Percentiles rank a stretch among this genome's conserved stretches.
Evolutionary conservation across 2,113 vertebrate species (phyloP).

Genomic region (Corythaixoides concolor): DNA sequence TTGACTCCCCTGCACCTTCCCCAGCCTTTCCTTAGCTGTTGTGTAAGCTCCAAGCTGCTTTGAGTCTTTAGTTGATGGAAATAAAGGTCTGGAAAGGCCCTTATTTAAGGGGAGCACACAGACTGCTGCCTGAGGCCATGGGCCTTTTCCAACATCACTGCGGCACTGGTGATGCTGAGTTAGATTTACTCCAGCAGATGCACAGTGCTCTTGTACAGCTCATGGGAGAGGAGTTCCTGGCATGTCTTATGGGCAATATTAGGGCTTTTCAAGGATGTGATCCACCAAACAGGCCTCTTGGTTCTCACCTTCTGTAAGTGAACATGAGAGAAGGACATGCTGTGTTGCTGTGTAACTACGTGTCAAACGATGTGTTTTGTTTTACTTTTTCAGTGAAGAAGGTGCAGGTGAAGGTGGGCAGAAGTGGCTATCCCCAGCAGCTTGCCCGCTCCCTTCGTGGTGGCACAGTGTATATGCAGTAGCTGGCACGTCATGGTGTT

Average conservation of each 20-base stretch:
- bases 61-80: not conserved
- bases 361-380: not conserved
- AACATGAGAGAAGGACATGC: not conserved
- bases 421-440: not conserved
- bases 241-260: accelerated
- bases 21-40: not conserved
- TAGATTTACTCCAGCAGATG: not conserved
- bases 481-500: not conserved
- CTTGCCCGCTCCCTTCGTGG: accelerated
- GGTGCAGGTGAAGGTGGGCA: not conserved
- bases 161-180: not conserved
- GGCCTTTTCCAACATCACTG: not conserved
- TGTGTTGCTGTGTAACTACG: accelerated
- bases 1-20: not conserved
- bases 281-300: not conserved
- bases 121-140: not conserved
- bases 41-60: not conserved
- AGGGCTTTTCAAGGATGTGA: not conserved
- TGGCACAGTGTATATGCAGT: accelerated
- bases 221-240: not conserved
- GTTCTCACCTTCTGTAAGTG: not conserved
- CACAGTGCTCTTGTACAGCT: not conserved
- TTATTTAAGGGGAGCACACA: not conserved
- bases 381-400: not conserved
- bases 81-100: not conserved